Base-by-base conservation (phyloP, 1,140 invertebrate genomes). In the Drosophila ficusphila region DNA sequence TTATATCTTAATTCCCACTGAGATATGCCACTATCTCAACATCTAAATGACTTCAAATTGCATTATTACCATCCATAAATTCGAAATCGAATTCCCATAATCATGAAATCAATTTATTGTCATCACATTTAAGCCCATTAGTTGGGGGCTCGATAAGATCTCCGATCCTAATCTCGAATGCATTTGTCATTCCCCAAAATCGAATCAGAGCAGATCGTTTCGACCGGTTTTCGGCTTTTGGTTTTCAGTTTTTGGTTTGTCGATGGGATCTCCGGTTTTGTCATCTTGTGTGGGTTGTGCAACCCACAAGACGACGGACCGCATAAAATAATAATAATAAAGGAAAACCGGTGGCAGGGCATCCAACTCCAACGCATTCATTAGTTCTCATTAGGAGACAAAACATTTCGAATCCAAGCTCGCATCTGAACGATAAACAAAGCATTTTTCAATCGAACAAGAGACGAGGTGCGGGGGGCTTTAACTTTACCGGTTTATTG, bases 91-190 rank as follows among this genome's bases (percentile, higher is more conserved):
- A 46, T 67, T 65, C 36, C 64, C 36, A 41, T 36, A 67, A 67
- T 67, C 46, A 27, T 52, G 61, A 33, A 67, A 67, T 67, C 64
- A 67, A 67, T 67, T 67, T 67, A 67, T 69, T 69, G 65, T 69
- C 49, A 69, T 69, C 65, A 69, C 64, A 67, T 67, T 67, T 67
- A 38, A 69, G 62, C n/a, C 65, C 65, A 69, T 69, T 69, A 69
- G 65, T 47, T 56, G 7, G 19, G 14, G n/a, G 6, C 9, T 3
- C 31, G 65, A 69, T 69, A 31, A 54, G 41, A 69, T 69, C 65
- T 56, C 62, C 3, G 46, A 56, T 68, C 62, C 1, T 11, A 69
- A 69, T 56, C 48, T 54, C n/a, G 14, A 67, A 67, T 67, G 64
- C 64, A 67, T 67, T 67, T 52, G 64, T 67, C 64, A 67, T 47